phyloP scores from a whole-genome alignment of 1,140 invertebrate species.

The Oryctes rhinoceros region DNA sequence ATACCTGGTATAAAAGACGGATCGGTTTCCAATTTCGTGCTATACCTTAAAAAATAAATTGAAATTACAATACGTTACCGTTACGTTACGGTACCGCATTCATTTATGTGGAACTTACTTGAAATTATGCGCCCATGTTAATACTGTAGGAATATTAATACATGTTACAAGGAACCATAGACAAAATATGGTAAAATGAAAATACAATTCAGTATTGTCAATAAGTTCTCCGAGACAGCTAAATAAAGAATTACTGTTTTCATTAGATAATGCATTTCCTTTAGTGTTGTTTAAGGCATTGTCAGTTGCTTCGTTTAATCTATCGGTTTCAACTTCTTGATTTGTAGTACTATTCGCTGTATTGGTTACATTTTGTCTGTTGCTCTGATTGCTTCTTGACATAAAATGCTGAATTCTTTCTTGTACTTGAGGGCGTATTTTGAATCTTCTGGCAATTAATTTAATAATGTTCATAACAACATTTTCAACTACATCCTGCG shows the following conservation, averaged over 20 bases:
- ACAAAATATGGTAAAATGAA: slow-evolving; percentile 70
- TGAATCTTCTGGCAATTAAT: slow-evolving; percentile 59
- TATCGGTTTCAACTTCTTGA: neutral
- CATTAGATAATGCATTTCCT: neutral
- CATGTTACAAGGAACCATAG: slow-evolving; percentile 65
- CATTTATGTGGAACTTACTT: slow-evolving; percentile 61
- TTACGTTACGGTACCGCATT: no score
- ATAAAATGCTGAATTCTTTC: neutral
- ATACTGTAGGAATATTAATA: slow-evolving; percentile 65
- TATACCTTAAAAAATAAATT: slow-evolving; percentile 62
- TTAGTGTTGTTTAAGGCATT: slow-evolving; percentile 17
- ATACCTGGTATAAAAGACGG: slow-evolving; percentile 64
- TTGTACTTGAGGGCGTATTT: slow-evolving; percentile 20
- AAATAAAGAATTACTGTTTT: slow-evolving; percentile 22
- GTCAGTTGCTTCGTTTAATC: slow-evolving; percentile 5
- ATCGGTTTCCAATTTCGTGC: slow-evolving; percentile 62
- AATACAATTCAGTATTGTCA: slow-evolving; percentile 63
- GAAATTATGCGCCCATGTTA: slow-evolving; percentile 72
- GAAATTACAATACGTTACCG: neutral
- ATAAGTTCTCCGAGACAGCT: neutral
- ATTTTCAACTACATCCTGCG: slow-evolving; percentile 77
- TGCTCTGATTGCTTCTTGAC: slow-evolving; percentile 26
- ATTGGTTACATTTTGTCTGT: slow-evolving; percentile 19
- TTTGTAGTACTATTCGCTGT: neutral
- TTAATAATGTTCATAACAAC: slow-evolving; percentile 67